These are phyloP conservation scores for Eufriesea mexicana DNA, from an alignment of 1,140 invertebrate species.

Conservation along the genomic window DNA sequence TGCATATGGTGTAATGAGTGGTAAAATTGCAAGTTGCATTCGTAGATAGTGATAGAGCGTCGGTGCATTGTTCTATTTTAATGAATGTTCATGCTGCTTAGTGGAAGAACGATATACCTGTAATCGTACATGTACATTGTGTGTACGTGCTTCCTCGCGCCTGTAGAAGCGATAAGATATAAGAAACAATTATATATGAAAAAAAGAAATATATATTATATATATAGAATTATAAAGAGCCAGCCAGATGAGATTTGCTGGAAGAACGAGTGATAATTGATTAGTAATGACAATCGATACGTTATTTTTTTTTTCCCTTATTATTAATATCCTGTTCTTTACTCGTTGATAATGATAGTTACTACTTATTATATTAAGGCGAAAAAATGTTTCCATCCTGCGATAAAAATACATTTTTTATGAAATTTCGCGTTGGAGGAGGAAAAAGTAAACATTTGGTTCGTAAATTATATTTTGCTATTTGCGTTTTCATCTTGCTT, in stretches of 20 bases:
- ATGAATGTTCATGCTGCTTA: constrained; percentile 17
- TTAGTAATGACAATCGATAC: constrained; percentile 32
- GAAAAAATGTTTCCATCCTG: background rate
- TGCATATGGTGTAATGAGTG: background rate
- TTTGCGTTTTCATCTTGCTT: constrained; percentile 8
- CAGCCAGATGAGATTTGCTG: constrained; percentile 30
- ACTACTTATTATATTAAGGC: background rate
- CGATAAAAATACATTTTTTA: background rate
- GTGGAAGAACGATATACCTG: constrained; percentile 16
- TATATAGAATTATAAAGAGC: constrained; percentile 31
- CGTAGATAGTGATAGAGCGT: constrained; percentile 25
- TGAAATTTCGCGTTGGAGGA: background rate
- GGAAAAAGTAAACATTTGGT: background rate
- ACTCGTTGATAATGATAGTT: constrained; percentile 45
- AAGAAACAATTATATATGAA: constrained; percentile 3
- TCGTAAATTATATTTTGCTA: background rate
- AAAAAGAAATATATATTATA: constrained; percentile 19
- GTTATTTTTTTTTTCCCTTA: constrained; percentile 6
- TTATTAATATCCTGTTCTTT: constrained; percentile 29
- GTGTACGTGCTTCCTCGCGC: constrained; percentile 28
- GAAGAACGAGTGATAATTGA: constrained; percentile 42
- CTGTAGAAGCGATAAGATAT: constrained; percentile 36
- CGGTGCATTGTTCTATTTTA: constrained; percentile 11
- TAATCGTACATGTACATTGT: background rate
- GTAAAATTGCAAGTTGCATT: background rate